Percentiles rank a stretch among this genome's conserved stretches.
These are phyloP conservation scores for Capricornis sumatraensis DNA, from an alignment of 2,113 vertebrate species.

Conservation along the genomic window DNA sequence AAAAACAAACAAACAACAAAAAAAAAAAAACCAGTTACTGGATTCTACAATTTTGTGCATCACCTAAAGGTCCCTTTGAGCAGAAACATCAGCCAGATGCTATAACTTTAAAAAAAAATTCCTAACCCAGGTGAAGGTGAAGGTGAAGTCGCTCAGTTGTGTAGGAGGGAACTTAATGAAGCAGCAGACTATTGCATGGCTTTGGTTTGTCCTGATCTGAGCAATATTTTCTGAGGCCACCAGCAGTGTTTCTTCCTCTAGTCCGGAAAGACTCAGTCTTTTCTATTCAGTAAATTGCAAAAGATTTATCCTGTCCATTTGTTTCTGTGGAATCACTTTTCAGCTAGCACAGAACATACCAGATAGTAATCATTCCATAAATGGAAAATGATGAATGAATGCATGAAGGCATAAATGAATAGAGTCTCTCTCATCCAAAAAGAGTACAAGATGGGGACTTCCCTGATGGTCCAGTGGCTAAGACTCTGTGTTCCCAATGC, in stretches of 20 bases:
- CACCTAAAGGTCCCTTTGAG: conserved; percentile 40
- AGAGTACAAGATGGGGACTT: background rate
- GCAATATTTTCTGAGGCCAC: background rate
- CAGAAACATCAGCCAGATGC: conserved; percentile 30
- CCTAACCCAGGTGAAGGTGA: background rate
- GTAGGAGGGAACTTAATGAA: conserved; percentile 8
- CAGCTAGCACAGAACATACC: background rate
- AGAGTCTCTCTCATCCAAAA: background rate
- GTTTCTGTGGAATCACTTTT: background rate
- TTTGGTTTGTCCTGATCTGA: conserved; percentile 18
- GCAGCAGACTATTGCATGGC: background rate
- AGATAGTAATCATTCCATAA: background rate
- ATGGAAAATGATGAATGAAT: background rate
- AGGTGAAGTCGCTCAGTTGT: too few species aligned
- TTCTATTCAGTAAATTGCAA: background rate
- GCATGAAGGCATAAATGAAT: background rate
- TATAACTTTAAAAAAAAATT: conserved; percentile 16
- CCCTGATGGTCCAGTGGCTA: background rate
- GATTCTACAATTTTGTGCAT: background rate
- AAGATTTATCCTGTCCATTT: background rate
- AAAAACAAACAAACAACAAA: background rate
- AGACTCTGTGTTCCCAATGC: background rate
- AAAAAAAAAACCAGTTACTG: background rate
- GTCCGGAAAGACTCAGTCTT: background rate
- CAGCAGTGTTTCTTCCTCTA: background rate